Base-by-base conservation (phyloP, 1,140 invertebrate species). In the Cydia fagiglandana region DNA sequence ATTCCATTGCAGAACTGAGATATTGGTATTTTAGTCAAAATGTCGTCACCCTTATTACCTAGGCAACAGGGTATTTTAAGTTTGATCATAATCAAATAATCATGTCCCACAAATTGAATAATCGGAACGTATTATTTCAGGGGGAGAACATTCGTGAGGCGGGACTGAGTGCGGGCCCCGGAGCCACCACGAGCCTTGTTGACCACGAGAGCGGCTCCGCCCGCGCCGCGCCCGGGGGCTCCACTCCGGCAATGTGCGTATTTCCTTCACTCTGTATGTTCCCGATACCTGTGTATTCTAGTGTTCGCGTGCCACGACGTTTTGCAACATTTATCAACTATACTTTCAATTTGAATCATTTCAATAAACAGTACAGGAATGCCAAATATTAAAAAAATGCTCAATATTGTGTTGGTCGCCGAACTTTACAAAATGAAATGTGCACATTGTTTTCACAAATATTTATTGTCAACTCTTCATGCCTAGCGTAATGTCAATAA, bases 141-240 rank as follows among this genome's bases (percentile, higher is more conserved):
- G 86, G 96, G 96, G 86, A 95, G 94, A 94, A 96, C 95, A 84
- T 96, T 96, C 87, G 94, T 96, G 82, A 94, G 95, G 88, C 95
- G 95, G 93, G 96, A 96, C 94, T 96, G 94, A 96, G 93, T 91
- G 86, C 7, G 87, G 86, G 83, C 83, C 85, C 17, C 83, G 70
- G 24, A 13, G 41, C 73, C 45, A 4, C 38, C 41, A 12, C 38
- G 50, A 73, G 38, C 70, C 70, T 50, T 73, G 20, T 73, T 50
- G 24, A 24, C 28, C 6, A 15, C 68, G 20, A 45, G 38, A 12
- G 30, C 15, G 28, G 34, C 66, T 2, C 15, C 66, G 1, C 34
- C 15, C 30, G 38, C 68, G n/a, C 13, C 47, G 38, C 9, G 4
- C 24, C 30, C 34, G 15, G 4, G n/a, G n/a, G n/a, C n/a, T n/a